Evolutionary conservation across 1,140 invertebrate genomes (phyloP).

Genomic region (Patella vulgata): DNA sequence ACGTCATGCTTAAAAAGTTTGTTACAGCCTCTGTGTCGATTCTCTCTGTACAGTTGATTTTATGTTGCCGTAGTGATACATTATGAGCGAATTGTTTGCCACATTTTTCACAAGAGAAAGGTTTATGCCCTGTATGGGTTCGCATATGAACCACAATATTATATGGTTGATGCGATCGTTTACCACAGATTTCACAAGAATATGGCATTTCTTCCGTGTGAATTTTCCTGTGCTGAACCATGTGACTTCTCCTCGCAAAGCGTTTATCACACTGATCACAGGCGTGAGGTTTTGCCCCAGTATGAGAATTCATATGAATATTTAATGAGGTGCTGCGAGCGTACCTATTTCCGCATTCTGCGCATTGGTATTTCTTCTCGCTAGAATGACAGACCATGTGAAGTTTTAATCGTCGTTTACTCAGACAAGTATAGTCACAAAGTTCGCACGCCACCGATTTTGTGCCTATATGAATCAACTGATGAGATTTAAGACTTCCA

Average conservation of each 20-base stretch:
- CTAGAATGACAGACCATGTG: conserved; percentile 96
- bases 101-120: conserved; percentile 90
- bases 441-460: conserved; percentile 88
- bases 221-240: conserved; percentile 84
- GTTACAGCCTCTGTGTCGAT: no score
- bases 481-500: conserved; percentile 21
- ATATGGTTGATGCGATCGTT: conserved; percentile 96
- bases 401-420: conserved; percentile 95
- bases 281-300: conserved; percentile 90
- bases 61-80: conserved; percentile 94
- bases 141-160: conserved; percentile 98
- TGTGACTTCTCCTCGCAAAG: conserved; percentile 33
- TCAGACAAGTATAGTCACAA: conserved; percentile 81
- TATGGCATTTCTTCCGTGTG: conserved; percentile 95
- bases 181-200: conserved; percentile 93
- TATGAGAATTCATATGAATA: conserved; percentile 98
- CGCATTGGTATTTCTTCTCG: conserved; percentile 96
- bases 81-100: conserved; percentile 96
- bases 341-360: conserved; percentile 96
- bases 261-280: conserved; percentile 81
- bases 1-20: no score
- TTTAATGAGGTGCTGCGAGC: conserved; percentile 94
- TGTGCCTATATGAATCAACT: conserved; percentile 74
- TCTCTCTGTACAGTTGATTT: no score
- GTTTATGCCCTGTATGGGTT: conserved; percentile 95